Evolutionary conservation across 1,140 invertebrate species (phyloP).

Genomic region (Atopsyche davidsoni): DNA sequence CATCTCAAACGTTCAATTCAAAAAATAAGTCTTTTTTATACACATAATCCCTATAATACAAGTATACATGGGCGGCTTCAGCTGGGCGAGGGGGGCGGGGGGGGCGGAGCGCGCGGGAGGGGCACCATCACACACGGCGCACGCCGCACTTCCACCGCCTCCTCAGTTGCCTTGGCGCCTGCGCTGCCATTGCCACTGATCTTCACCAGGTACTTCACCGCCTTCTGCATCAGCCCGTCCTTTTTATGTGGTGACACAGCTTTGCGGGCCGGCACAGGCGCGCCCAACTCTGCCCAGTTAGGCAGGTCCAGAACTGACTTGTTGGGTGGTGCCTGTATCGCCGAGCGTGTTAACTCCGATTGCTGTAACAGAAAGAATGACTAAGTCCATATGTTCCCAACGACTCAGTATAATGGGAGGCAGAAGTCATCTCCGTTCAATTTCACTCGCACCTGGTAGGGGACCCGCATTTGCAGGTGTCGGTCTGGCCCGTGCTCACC

Average conservation of each 20-base stretch:
- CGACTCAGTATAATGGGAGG: neutral
- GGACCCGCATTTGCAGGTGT: conserved; percentile 51
- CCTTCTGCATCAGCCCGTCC: conserved; percentile 45
- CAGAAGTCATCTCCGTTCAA: neutral
- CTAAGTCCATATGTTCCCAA: neutral
- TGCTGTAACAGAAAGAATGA: conserved; percentile 35
- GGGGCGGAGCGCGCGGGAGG: conserved; percentile 36
- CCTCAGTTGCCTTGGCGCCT: conserved; percentile 36
- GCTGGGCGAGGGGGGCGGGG: conserved; percentile 33
- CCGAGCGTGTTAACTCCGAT: conserved; percentile 49
- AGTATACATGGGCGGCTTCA: conserved; percentile 26
- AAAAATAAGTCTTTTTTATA: conserved; percentile 27
- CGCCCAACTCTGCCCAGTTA: conserved; percentile 40
- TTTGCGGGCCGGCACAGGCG: conserved; percentile 22
- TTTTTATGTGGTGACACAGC: conserved; percentile 37
- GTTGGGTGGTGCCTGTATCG: conserved; percentile 48
- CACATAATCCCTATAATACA: conserved; percentile 26
- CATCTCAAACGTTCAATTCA: conserved; percentile 20
- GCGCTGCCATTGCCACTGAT: conserved; percentile 9
- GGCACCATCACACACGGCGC: conserved; percentile 43
- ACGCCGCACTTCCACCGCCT: conserved; percentile 32
- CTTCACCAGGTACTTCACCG: conserved; percentile 34
- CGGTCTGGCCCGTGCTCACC: conserved; percentile 55
- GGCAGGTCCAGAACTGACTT: conserved; percentile 50
- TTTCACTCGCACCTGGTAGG: conserved; percentile 48